Evolutionary conservation across 2,113 vertebrate species (phyloP), one percentile per base, ranked within the genome.

Genomic region (Pedetes capensis): DNA sequence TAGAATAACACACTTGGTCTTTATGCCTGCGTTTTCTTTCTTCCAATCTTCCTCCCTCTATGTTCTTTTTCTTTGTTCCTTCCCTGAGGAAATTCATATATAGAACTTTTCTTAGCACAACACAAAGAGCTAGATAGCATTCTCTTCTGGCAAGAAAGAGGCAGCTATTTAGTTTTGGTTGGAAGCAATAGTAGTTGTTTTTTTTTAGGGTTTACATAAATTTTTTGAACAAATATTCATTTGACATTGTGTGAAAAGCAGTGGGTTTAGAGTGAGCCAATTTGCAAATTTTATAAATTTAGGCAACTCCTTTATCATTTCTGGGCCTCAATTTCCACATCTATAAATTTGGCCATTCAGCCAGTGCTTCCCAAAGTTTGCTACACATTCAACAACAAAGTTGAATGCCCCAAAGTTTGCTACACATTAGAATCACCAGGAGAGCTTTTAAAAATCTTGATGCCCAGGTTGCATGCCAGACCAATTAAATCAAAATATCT

Each of bases 41-140:
- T 87, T 88, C 84, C 57, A 42, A 47, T 59, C 84, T 79, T 23
- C 32, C 42, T n/a, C 66, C 76, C 74, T 34, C 44, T 32, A 16
- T 76, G 10, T 80, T 92, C 55, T 84, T 91, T 89, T 81, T 83
- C 87, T 96, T 80, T 94, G 86, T 83, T 72, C 25, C 81, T 86
- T 96, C 53, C 90, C 93, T 20, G 37, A 82, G 84, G 44, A 95
- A 90, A 88, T 87, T 71, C 76, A 71, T 25, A 82, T 68, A 71
- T 64, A 85, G 87, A 90, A 75, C 42, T 93, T 71, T 78, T 37
- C 69, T 64, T 59, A 17, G 44, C 49, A 25, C 1, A 8, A 42
- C 84, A 69, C 59, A n/a, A 66, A 82, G 25, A 94, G 25, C 57
- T 51, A 83, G 68, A 57, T 66, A 66, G 78, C 44, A 87, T 85